A percentile compares a stretch with the other conserved stretches of the same genome.
Evolutionary conservation across 2,113 vertebrate species (phyloP).

Genomic region (Amphiprion ocellaris): DNA sequence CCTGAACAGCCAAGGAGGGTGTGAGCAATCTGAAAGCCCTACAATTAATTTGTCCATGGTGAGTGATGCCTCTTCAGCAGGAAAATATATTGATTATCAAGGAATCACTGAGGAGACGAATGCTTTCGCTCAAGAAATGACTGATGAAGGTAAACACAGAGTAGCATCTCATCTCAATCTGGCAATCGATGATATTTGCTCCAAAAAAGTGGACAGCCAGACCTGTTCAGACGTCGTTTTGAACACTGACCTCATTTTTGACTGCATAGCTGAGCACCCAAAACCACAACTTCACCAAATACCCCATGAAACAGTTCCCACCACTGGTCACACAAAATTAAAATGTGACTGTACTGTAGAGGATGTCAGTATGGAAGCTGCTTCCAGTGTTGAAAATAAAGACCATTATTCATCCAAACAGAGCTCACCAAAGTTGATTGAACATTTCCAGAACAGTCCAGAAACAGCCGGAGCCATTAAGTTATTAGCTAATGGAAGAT

Average conservation of each 20-base stretch:
- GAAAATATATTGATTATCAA: slow-evolving; percentile 1
- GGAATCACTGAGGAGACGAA: background rate
- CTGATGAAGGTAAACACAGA: background rate
- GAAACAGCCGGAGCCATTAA: background rate
- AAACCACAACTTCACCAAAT: slow-evolving; percentile 3
- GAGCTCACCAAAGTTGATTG: slow-evolving; percentile 6
- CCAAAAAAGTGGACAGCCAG: slow-evolving; percentile 12
- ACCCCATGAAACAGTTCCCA: slow-evolving; percentile 2
- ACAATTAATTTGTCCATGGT: slow-evolving; percentile 1
- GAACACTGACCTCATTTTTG: background rate
- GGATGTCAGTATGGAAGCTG: background rate
- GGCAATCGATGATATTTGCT: background rate
- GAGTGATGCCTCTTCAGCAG: slow-evolving; percentile 17
- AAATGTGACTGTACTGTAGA: slow-evolving; percentile 5
- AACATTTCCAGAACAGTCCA: slow-evolving; percentile 6
- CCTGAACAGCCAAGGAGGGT: background rate
- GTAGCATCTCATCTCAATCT: slow-evolving; percentile 7
- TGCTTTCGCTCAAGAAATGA: slow-evolving; percentile 15
- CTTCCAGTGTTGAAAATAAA: slow-evolving; percentile 2
- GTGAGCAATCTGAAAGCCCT: background rate
- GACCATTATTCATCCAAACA: slow-evolving; percentile 1
- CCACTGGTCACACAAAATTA: background rate
- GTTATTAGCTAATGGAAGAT: slow-evolving; percentile 13
- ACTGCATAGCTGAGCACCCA: background rate
- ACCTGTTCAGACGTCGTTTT: background rate